Conservation (phyloP, 2,113 vertebrate genomes). For the Rutilus rutilus region DNA sequence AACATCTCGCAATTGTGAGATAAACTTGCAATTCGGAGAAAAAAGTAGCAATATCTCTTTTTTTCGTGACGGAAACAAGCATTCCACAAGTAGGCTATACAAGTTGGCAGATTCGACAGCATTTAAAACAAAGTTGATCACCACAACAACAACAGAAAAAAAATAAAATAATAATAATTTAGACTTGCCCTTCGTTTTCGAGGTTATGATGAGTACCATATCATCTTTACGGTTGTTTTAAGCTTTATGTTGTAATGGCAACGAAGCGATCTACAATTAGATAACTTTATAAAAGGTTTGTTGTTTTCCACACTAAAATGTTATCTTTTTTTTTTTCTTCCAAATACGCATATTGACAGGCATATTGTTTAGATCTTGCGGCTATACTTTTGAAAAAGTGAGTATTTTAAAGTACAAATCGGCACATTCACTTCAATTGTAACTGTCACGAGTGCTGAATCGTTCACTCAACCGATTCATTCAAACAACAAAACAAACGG, state of each 20-base stretch:
- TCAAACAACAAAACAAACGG: not conserved
- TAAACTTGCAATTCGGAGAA: no score
- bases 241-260: no score
- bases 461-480: not conserved
- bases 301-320: no score
- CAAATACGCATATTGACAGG: no score
- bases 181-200: not conserved
- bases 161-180: not conserved
- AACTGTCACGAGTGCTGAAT: constrained; percentile 32
- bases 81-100: no score
- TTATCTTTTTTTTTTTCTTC: not conserved
- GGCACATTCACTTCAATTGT: not conserved
- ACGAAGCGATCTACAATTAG: not conserved
- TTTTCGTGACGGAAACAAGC: no score
- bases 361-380: not conserved
- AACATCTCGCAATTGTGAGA: no score
- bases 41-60: no score
- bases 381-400: not conserved
- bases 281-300: not conserved
- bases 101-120: not conserved
- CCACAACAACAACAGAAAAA: not conserved
- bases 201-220: no score
- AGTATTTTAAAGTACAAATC: not conserved
- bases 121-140: not conserved
- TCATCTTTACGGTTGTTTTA: no score